Evolutionary conservation across 2,113 vertebrate species (phyloP).

Genomic region (Paracanthobrama guichenoti): DNA sequence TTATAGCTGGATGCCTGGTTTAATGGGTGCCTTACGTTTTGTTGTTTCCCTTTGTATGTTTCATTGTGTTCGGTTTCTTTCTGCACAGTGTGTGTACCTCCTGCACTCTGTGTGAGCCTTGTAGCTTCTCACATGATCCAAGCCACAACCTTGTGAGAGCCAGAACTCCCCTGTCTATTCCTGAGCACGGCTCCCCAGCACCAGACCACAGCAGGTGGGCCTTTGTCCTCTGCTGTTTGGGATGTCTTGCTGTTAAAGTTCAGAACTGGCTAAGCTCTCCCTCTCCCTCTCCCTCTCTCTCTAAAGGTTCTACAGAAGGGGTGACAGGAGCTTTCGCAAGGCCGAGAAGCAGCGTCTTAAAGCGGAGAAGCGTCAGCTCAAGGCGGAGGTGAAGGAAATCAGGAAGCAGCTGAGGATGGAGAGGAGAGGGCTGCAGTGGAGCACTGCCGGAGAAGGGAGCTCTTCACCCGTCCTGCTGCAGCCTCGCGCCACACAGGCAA

Average conservation of each 20-base stretch:
- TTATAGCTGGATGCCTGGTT: not conserved
- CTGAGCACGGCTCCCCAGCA: slow-evolving; percentile 73
- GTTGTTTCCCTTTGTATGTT: not conserved
- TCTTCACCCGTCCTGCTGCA: slow-evolving; percentile 77
- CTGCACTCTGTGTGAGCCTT: slow-evolving; percentile 90
- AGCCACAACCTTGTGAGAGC: slow-evolving; percentile 90
- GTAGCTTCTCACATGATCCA: slow-evolving; percentile 83
- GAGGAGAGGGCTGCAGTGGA: slow-evolving; percentile 90
- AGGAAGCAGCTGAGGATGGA: slow-evolving; percentile 94
- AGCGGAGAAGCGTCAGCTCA: slow-evolving; percentile 93
- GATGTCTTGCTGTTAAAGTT: not conserved
- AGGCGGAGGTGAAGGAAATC: slow-evolving; percentile 94
- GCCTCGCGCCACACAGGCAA: slow-evolving; percentile 74
- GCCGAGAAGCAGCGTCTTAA: slow-evolving; percentile 93
- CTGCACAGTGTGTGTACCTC: slow-evolving; percentile 84
- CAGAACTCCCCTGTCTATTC: slow-evolving; percentile 83
- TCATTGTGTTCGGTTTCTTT: not conserved
- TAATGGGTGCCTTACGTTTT: not conserved
- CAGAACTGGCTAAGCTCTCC: not conserved
- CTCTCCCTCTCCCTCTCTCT: too few species aligned
- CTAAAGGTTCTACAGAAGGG: slow-evolving; percentile 87
- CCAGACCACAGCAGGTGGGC: slow-evolving; percentile 78
- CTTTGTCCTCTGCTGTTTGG: not conserved
- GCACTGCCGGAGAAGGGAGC: slow-evolving; percentile 72
- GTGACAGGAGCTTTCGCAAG: slow-evolving; percentile 92